Conservation (phyloP, 2,888 invertebrate species). For the Ecdyonurus torrentis region DNA sequence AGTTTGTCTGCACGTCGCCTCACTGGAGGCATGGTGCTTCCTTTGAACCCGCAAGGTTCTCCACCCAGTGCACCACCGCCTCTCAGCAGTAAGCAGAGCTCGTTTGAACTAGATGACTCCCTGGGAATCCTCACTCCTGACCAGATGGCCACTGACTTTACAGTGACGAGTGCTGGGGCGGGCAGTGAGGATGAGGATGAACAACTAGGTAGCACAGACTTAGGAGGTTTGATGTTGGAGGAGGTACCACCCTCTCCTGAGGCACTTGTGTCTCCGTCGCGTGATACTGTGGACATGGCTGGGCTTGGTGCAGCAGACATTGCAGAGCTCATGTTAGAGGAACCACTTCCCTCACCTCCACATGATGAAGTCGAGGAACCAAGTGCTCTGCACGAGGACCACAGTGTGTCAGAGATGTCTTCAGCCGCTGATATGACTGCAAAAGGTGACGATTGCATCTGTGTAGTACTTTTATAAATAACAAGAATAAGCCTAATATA, state of each 20-base stretch:
- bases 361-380: background rate
- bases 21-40: slow-evolving; percentile 14
- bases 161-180: slow-evolving; percentile 20
- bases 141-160: slow-evolving; percentile 56
- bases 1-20: slow-evolving; percentile 15
- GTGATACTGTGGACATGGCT: no score
- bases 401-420: background rate
- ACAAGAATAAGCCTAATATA: no score
- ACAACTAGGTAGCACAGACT: background rate
- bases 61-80: slow-evolving; percentile 22
- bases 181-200: slow-evolving; percentile 5
- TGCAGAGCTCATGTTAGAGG: background rate
- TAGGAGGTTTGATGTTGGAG: background rate
- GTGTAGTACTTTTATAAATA: no score
- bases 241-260: slow-evolving; percentile 28
- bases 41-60: slow-evolving; percentile 10
- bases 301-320: background rate
- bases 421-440: background rate
- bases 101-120: slow-evolving; percentile 64
- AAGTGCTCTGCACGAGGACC: background rate
- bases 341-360: slow-evolving; percentile 11
- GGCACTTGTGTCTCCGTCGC: no score
- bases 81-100: slow-evolving; percentile 49
- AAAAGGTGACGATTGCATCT: no score
- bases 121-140: slow-evolving; percentile 76